Percentiles rank a stretch among this genome's conserved stretches.
These are phyloP conservation scores for Sapayoa aenigma DNA, from an alignment of 2,113 vertebrate species.

Conservation along the genomic window DNA sequence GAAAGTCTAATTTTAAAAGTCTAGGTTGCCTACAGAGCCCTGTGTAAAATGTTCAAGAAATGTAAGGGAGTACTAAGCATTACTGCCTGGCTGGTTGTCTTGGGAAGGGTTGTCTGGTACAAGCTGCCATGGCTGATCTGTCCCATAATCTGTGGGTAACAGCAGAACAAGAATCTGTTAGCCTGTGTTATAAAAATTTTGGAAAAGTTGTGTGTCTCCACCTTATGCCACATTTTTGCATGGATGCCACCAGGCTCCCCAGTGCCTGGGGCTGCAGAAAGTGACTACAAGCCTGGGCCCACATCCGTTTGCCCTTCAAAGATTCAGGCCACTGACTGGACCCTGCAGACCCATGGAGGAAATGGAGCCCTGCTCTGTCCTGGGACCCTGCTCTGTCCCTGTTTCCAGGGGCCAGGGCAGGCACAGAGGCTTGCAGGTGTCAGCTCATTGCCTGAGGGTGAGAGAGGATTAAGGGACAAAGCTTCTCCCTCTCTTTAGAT, in stretches of 20 bases:
- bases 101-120: neutral
- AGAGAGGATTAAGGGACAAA: neutral
- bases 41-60: rapidly evolving
- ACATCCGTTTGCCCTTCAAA: neutral
- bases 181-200: neutral
- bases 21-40: neutral
- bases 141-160: neutral
- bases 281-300: rapidly evolving
- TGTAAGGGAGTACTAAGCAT: neutral
- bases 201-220: neutral
- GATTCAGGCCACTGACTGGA: rapidly evolving
- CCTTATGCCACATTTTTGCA: neutral
- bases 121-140: neutral
- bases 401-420: neutral
- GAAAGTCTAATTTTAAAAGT: conserved; percentile 38
- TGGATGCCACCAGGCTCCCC: rapidly evolving
- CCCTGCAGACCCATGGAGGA: rapidly evolving
- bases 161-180: neutral
- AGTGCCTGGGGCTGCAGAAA: neutral
- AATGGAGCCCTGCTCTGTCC: neutral
- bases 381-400: neutral
- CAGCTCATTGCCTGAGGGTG: rapidly evolving
- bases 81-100: neutral
- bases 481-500: neutral
- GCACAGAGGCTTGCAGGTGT: neutral